Percentiles rank a stretch among this genome's conserved stretches.
These are phyloP conservation scores for Cryptosula pallasiana DNA, from an alignment of 2,888 invertebrate genomes.

Conservation along the genomic window DNA sequence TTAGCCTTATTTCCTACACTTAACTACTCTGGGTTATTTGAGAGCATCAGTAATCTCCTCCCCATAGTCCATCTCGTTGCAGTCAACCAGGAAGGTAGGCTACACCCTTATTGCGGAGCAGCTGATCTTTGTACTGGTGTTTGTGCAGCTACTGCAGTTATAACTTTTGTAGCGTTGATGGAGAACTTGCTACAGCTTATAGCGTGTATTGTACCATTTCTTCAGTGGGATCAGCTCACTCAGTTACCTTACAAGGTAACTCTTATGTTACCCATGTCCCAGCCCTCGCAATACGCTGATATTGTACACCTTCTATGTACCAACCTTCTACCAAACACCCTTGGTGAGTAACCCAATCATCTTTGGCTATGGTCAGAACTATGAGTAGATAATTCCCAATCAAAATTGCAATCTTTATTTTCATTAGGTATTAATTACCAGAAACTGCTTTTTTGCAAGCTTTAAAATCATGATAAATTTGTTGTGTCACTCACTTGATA, in stretches of 20 bases:
- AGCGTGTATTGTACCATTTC: slow-evolving; percentile 88
- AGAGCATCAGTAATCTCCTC: slow-evolving; percentile 79
- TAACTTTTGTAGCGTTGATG: slow-evolving; percentile 67
- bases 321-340: slow-evolving; percentile 90
- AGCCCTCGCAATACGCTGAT: slow-evolving; percentile 56
- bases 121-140: no score
- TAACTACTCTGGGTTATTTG: slow-evolving; percentile 92
- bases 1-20: slow-evolving; percentile 91
- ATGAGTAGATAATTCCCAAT: no score
- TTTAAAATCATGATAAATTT: no score
- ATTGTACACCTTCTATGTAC: slow-evolving; percentile 90
- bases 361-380: no score
- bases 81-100: slow-evolving; percentile 9
- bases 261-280: slow-evolving; percentile 76
- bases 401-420: no score
- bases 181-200: slow-evolving; percentile 88
- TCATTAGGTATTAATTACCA: no score
- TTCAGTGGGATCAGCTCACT: slow-evolving; percentile 92
- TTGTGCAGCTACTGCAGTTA: no score
- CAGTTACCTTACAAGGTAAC: slow-evolving; percentile 90
- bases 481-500: no score
- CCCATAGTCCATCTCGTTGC: slow-evolving; percentile 72
- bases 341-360: slow-evolving; percentile 52
- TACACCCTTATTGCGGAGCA: background rate
- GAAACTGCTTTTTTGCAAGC: no score